Percentiles rank a stretch among this genome's conserved stretches.
These are phyloP conservation scores for Lasioglossum zephyrum DNA, from an alignment of 2,888 invertebrate species.

Conservation along the genomic window DNA sequence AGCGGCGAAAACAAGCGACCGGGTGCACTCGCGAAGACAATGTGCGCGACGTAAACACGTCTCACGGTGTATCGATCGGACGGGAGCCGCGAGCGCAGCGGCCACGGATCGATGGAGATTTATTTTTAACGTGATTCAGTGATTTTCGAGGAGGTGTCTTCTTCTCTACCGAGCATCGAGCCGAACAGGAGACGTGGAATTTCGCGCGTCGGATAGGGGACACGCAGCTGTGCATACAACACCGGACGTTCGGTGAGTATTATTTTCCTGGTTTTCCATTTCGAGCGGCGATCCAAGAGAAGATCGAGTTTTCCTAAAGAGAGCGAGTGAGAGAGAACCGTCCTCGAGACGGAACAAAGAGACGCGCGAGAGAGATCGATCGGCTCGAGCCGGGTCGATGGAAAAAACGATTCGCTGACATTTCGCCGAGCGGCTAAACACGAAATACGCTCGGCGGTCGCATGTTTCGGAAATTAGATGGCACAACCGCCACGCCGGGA, in stretches of 20 bases:
- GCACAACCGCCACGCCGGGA: conserved; percentile 12
- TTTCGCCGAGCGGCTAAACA: background rate
- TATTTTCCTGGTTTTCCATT: background rate
- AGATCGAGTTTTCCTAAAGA: background rate
- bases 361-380: background rate
- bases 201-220: background rate
- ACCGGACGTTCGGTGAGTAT: conserved; percentile 45
- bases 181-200: background rate
- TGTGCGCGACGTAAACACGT: conserved; percentile 8
- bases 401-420: background rate
- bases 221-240: conserved; percentile 39
- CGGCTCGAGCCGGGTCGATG: background rate
- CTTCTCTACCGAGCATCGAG: too few species aligned
- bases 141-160: background rate
- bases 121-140: conserved; percentile 31
- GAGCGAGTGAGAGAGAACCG: too few species aligned
- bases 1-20: conserved; percentile 51
- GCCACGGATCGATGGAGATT: conserved; percentile 39
- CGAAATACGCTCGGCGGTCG: background rate
- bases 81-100: background rate
- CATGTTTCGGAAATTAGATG: conserved; percentile 31
- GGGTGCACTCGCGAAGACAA: conserved; percentile 2
- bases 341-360: background rate
- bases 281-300: background rate
- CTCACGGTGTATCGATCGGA: background rate